Evolutionary conservation across 1,140 invertebrate genomes (phyloP).

Genomic region (Drosophila repletoides): DNA sequence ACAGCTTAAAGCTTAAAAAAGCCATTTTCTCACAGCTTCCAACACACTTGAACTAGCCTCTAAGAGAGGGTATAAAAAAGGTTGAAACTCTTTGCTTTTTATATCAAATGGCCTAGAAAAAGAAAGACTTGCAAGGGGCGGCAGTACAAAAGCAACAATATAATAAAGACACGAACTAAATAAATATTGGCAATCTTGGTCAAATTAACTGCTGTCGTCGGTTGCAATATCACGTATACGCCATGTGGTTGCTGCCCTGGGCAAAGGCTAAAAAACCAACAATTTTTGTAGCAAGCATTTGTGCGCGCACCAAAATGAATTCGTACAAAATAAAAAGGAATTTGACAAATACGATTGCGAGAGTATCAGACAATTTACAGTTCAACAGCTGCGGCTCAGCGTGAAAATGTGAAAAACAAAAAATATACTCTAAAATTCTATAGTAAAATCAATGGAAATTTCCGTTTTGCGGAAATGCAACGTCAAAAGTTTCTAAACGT

Average conservation of each 20-base stretch:
- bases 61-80: not conserved
- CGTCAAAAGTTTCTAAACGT: constrained; percentile 38
- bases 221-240: constrained; percentile 23
- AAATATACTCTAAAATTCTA: not conserved
- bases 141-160: not conserved
- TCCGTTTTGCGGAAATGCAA: constrained; percentile 27
- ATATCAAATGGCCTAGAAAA: not conserved
- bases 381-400: constrained; percentile 23
- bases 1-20: not conserved
- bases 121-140: not conserved
- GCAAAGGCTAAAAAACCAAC: not conserved
- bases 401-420: not conserved
- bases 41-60: not conserved
- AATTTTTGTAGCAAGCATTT: constrained; percentile 26
- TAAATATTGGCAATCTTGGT: constrained; percentile 25
- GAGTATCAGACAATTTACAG: constrained; percentile 31
- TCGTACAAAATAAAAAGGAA: not conserved
- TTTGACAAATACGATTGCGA: not conserved
- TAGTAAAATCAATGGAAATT: constrained; percentile 10
- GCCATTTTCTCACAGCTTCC: not conserved
- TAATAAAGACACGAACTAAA: constrained; percentile 12
- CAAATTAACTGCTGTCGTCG: constrained; percentile 19
- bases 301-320: constrained; percentile 7
- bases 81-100: not conserved
- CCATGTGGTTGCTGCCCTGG: constrained; percentile 5